Percentiles rank a stretch among this genome's conserved stretches.
Evolutionary conservation across 2,113 vertebrate genomes (phyloP).

Genomic region (Anhinga rufa): DNA sequence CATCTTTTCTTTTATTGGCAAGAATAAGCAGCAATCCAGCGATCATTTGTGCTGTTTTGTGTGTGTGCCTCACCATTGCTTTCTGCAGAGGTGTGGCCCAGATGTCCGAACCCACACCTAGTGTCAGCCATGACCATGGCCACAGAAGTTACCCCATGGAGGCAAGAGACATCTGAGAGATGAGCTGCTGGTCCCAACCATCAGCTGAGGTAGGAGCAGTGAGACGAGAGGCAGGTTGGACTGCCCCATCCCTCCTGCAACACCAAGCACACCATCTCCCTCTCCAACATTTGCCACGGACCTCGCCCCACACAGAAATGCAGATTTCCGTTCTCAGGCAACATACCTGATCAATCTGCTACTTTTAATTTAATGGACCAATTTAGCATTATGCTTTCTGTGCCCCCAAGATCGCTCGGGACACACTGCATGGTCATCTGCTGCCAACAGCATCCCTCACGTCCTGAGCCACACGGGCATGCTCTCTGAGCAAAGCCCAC

Average conservation of each 20-base stretch:
- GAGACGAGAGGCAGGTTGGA: not conserved
- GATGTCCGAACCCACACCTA: not conserved
- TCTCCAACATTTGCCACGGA: not conserved
- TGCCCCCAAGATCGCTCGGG: not conserved
- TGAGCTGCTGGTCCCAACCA: not conserved
- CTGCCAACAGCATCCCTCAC: not conserved
- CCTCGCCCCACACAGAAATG: fast-evolving
- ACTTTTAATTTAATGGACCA: not conserved
- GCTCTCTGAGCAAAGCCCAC: not conserved
- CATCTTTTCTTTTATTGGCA: not conserved
- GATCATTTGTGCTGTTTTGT: not conserved
- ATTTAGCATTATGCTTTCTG: not conserved
- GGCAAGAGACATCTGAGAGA: not conserved
- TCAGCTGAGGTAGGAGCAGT: not conserved
- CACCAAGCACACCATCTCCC: not conserved
- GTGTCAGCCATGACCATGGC: not conserved
- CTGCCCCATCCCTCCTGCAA: not conserved
- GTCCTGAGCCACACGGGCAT: fast-evolving
- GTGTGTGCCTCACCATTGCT: not conserved
- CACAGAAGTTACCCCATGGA: not conserved
- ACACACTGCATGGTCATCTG: not conserved
- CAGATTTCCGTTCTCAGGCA: not conserved
- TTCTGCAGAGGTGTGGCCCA: not conserved
- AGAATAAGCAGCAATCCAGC: not conserved
- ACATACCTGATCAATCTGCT: not conserved